phyloP scores from a whole-genome alignment of 2,888 invertebrate species.

The Sclerodermus sp. region DNA sequence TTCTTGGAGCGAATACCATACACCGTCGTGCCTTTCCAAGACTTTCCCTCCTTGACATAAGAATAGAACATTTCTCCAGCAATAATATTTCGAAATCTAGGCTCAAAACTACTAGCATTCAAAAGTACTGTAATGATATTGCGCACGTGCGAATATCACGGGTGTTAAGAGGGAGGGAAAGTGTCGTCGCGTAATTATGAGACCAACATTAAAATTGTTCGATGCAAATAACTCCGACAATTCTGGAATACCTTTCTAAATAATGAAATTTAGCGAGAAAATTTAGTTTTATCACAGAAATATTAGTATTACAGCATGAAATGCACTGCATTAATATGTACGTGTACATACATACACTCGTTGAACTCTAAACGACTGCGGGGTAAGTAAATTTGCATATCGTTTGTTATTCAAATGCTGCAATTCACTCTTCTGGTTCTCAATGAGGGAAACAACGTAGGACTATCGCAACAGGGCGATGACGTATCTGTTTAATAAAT shows the following conservation, averaged over 20 bases:
- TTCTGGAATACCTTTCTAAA: no score
- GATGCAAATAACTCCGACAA: no score
- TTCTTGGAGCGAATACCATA: constrained; percentile 39
- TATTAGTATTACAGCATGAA: background rate
- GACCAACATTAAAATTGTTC: no score
- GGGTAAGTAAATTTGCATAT: constrained; percentile 47
- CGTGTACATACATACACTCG: background rate
- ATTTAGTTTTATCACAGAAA: no score
- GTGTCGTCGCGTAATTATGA: no score
- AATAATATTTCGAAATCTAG: no score
- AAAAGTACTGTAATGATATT: no score
- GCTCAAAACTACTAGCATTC: no score
- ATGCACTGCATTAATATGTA: constrained; percentile 1
- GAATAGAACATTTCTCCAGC: constrained; percentile 37
- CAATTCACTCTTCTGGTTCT: constrained; percentile 47
- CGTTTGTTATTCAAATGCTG: constrained; percentile 56
- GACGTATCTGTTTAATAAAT: constrained; percentile 43
- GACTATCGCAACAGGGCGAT: constrained; percentile 34
- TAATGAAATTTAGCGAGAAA: no score
- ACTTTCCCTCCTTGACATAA: constrained; percentile 36
- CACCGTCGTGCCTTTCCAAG: constrained; percentile 19
- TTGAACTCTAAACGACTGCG: constrained; percentile 18
- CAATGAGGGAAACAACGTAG: constrained; percentile 41
- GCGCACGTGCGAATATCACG: no score
- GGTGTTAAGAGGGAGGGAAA: no score